Evolutionary conservation across 2,113 vertebrate species (phyloP), one percentile per base, ranked within the genome.

Genomic region (Notiomystis cincta): DNA sequence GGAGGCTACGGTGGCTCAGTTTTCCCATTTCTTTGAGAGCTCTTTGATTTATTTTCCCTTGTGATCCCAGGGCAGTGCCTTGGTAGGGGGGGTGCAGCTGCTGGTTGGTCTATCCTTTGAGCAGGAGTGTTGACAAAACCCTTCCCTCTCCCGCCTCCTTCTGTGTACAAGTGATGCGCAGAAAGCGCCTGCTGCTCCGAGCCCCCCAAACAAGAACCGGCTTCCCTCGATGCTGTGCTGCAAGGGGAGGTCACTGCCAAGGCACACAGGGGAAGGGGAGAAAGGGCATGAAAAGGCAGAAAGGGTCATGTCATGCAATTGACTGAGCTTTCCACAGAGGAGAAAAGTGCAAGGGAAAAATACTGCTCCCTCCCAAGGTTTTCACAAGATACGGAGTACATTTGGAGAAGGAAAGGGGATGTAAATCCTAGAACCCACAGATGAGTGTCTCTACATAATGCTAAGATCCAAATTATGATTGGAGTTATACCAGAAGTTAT

Each of bases 41-140:
- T 70, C 87, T 91, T 94, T 88, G 62, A 42, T 82, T 95, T 85
- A n/a, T 33, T 82, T 89, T 86, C 15, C 73, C 47, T 58, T 54
- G 19, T 62, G 58, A 62, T 73, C 27, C 40, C 13, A 2, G 8
- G 6, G 31, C 38, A 33, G 15, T 80, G 66, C 50, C 57, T 45
- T 3, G 3, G 37, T 48, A 30, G 35, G 27, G 33, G 33, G n/a
- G n/a, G 24, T 57, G 21, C 16, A 71, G 6, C 45, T 71, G 37
- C 77, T 56, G 15, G 7, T n/a, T 48, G 57, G 7, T 45, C 23
- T 54, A 10, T 66, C 18, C 45, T 84, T 80, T 82, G 67, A 69
- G 67, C 38, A 8, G 12, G 30, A 18, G 19, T 28, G 51, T 51
- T 0, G 0, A 78, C 58, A 90, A 72, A 77, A n/a, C 45, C 15